Conservation (phyloP, 2,888 invertebrate species). For the Papilio protenor region DNA sequence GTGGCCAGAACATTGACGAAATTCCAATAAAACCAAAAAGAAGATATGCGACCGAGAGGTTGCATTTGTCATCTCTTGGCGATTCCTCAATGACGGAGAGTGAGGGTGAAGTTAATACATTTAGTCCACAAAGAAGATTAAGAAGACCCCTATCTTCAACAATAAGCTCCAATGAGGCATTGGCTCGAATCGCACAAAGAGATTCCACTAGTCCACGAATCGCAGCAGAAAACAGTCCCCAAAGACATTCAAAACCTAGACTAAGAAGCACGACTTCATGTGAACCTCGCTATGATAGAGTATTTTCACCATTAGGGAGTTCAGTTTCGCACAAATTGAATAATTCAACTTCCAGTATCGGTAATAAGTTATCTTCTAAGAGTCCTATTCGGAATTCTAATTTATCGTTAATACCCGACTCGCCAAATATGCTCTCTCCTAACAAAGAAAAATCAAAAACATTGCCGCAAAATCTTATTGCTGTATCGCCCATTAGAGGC, state of each 20-base stretch:
- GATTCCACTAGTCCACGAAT: slow-evolving; percentile 75
- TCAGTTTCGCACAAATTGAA: slow-evolving; percentile 76
- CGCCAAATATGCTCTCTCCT: slow-evolving; percentile 75
- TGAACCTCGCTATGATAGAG: slow-evolving; percentile 78
- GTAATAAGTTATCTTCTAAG: slow-evolving; percentile 64
- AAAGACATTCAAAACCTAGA: slow-evolving; percentile 70
- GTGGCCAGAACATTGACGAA: slow-evolving; percentile 64
- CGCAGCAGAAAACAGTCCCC: slow-evolving; percentile 68
- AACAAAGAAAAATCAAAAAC: slow-evolving; percentile 85
- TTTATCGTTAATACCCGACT: slow-evolving; percentile 77
- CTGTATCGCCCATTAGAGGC: slow-evolving; percentile 76
- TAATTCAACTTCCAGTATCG: slow-evolving; percentile 69
- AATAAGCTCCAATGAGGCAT: slow-evolving; percentile 75
- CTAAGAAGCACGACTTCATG: slow-evolving; percentile 76
- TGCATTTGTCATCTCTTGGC: slow-evolving; percentile 65
- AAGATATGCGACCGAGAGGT: slow-evolving; percentile 66
- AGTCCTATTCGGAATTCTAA: slow-evolving; percentile 75
- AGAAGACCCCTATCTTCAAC: slow-evolving; percentile 76
- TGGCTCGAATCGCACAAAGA: slow-evolving; percentile 71
- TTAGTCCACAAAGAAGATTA: slow-evolving; percentile 72
- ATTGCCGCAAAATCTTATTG: slow-evolving; percentile 84
- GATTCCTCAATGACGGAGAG: slow-evolving; percentile 78
- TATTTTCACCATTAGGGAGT: slow-evolving; percentile 73
- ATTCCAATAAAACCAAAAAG: slow-evolving; percentile 64
- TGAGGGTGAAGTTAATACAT: slow-evolving; percentile 75